Evolutionary conservation across 1,140 invertebrate genomes (phyloP).

Genomic region (Drosophila burlai): DNA sequence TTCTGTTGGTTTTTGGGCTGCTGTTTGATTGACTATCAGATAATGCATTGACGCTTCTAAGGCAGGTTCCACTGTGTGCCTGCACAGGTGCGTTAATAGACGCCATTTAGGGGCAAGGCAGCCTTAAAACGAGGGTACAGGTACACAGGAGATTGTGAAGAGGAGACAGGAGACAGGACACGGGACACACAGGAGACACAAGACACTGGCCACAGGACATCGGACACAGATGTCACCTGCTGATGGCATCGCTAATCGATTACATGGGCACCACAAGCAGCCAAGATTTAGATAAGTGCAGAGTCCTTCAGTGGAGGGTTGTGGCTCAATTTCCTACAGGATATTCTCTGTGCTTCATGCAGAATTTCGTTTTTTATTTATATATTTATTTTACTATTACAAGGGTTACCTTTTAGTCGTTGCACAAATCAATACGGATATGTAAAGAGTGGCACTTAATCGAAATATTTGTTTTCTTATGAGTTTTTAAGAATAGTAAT

Average conservation of each 20-base stretch:
- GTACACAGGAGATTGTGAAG: neutral
- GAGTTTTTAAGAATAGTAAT: no score
- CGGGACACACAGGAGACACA: neutral
- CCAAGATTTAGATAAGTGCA: conserved; percentile 49
- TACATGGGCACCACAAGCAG: conserved; percentile 34
- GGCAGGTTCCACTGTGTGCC: conserved; percentile 33
- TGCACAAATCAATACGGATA: no score
- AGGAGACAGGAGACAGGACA: neutral
- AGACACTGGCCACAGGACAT: neutral
- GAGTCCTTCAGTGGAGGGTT: neutral
- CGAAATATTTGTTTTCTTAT: no score
- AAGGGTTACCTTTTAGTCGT: no score
- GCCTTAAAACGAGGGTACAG: neutral
- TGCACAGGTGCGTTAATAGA: conserved; percentile 67
- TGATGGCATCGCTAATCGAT: conserved; percentile 46
- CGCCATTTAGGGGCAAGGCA: conserved; percentile 22
- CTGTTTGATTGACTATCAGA: conserved; percentile 68
- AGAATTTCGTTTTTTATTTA: no score
- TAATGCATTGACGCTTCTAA: conserved; percentile 68
- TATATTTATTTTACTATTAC: no score
- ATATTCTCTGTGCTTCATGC: neutral
- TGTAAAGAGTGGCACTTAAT: no score
- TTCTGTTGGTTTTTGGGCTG: conserved; percentile 26
- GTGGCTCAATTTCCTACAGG: neutral
- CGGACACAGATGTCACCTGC: conserved; percentile 46